A percentile compares a stretch with the other conserved stretches of the same genome.
Conservation (phyloP, 2,113 vertebrate genomes). For the Carassius gibelio region DNA sequence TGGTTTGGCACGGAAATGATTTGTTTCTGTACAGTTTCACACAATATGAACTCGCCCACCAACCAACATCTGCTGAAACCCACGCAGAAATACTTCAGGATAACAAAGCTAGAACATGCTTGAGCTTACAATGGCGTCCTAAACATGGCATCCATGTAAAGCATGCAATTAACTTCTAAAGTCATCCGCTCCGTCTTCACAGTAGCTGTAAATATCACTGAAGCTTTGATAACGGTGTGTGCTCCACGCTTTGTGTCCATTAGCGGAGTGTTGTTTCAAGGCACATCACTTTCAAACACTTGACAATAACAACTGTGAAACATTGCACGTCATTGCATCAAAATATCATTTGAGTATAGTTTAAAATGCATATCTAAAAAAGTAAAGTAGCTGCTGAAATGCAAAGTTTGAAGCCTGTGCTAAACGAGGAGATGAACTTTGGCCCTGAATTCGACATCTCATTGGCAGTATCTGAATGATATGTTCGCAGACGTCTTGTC, state of each 20-base stretch:
- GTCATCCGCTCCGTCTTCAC: slow-evolving; percentile 56
- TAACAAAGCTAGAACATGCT: slow-evolving; percentile 57
- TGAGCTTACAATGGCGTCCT: slow-evolving; percentile 47
- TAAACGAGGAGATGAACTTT: slow-evolving; percentile 51
- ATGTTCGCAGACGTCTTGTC: slow-evolving; percentile 37
- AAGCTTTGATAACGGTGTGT: not conserved
- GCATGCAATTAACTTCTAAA: slow-evolving; percentile 65
- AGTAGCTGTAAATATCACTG: slow-evolving; percentile 39
- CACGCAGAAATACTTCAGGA: slow-evolving; percentile 33
- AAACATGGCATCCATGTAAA: slow-evolving; percentile 57
- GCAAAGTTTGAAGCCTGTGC: slow-evolving; percentile 19
- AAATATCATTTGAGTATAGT: slow-evolving; percentile 26
- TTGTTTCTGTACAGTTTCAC: slow-evolving; percentile 20
- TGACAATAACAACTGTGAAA: slow-evolving; percentile 27
- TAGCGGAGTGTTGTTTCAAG: slow-evolving; percentile 13
- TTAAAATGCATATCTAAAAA: slow-evolving; percentile 40
- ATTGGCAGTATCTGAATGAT: slow-evolving; percentile 68
- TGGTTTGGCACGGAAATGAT: slow-evolving; percentile 49
- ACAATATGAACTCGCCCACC: not conserved
- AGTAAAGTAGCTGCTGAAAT: not conserved
- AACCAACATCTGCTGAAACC: not conserved
- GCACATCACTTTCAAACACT: slow-evolving; percentile 25
- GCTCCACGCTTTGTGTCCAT: not conserved
- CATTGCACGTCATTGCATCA: not conserved
- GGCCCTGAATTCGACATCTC: slow-evolving; percentile 63